These are phyloP conservation scores for Distichodus sexfasciatus DNA, from an alignment of 2,797 vertebrate genomes.

Conservation along the genomic window DNA sequence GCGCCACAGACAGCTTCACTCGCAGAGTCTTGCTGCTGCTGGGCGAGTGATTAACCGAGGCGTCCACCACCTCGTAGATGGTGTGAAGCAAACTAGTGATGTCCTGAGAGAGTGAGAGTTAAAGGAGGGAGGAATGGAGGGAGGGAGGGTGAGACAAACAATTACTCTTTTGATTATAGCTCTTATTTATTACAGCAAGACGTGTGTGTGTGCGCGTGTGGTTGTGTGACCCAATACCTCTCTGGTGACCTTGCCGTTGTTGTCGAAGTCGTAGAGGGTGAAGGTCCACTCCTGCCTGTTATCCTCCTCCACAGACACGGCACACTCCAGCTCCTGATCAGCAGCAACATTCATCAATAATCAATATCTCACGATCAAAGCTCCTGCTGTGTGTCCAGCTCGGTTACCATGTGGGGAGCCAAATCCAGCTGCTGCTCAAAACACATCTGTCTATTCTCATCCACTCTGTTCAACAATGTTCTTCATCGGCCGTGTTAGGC, in stretches of 20 bases:
- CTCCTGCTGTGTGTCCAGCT: neutral
- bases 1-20: slow-evolving; percentile 94
- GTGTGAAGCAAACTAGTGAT: slow-evolving; percentile 98
- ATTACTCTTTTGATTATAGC: no score
- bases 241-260: slow-evolving; percentile 96
- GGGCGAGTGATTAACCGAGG: slow-evolving; percentile 96
- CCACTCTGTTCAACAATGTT: neutral
- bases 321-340: slow-evolving; percentile 92
- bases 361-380: neutral
- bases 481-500: slow-evolving; percentile 12
- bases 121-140: neutral
- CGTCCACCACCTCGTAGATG: slow-evolving; percentile 97
- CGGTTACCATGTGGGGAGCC: neutral
- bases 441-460: neutral
- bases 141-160: neutral
- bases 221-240: slow-evolving; percentile 76
- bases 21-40: slow-evolving; percentile 93
- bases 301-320: slow-evolving; percentile 96
- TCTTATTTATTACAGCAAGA: no score
- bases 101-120: slow-evolving; percentile 71
- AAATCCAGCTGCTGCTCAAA: neutral
- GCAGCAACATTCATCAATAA: slow-evolving; percentile 48
- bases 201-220: neutral
- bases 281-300: slow-evolving; percentile 99
- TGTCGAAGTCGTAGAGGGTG: slow-evolving; percentile 98